phyloP scores from a whole-genome alignment of 2,888 invertebrate species.

The Schizaphis graminum region DNA sequence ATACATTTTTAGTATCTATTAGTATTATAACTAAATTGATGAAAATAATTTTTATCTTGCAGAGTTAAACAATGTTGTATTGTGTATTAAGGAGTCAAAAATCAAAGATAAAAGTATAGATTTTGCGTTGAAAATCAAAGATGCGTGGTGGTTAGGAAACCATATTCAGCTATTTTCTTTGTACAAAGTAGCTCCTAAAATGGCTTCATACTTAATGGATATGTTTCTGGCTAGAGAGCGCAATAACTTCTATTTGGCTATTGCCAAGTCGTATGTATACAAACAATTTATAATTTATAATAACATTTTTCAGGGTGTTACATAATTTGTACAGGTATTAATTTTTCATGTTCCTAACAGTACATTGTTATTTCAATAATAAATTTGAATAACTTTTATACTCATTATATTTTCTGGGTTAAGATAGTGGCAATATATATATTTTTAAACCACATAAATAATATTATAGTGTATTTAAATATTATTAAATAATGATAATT shows the following conservation, averaged over 20 bases:
- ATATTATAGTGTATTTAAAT: not conserved
- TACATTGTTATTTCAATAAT: not conserved
- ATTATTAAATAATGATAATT: not conserved
- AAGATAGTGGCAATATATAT: not conserved
- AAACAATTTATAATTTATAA: conserved; percentile 58
- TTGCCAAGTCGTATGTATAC: conserved; percentile 96
- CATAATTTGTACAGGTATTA: conserved; percentile 48
- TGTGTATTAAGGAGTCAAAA: conserved; percentile 81
- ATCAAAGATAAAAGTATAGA: conserved; percentile 82
- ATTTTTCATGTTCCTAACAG: not conserved
- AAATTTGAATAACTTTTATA: conserved; percentile 25
- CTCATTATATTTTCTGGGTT: conserved; percentile 30
- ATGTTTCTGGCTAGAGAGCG: conserved; percentile 98
- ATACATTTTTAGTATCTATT: not conserved
- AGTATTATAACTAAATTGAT: not conserved
- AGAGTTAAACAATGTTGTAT: conserved; percentile 93
- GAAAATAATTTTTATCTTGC: conserved; percentile 70
- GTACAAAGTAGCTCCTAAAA: conserved; percentile 89
- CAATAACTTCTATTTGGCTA: conserved; percentile 89
- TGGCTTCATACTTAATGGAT: conserved; percentile 97
- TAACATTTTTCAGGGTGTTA: conserved; percentile 58
- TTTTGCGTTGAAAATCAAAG: conserved; percentile 89
- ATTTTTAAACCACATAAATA: not conserved
- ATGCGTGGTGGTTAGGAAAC: conserved; percentile 94
- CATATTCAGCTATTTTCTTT: conserved; percentile 93